phyloP scores from a whole-genome alignment of 37 sponge, comb jelly and placozoan species.

The Chondrosia reniformis region DNA sequence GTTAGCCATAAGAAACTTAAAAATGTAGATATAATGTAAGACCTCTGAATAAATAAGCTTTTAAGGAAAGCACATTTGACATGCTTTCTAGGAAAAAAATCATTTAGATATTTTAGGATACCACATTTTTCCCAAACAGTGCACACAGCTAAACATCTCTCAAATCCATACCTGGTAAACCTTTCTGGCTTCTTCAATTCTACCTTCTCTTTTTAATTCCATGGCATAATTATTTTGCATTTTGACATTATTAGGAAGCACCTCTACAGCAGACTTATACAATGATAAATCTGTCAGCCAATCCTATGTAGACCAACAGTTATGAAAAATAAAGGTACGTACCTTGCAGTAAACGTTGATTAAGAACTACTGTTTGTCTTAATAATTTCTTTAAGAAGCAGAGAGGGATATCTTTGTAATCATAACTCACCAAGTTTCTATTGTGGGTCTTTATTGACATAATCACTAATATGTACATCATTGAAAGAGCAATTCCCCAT shows the following conservation, averaged over 20 bases:
- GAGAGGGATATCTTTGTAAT: too few species aligned
- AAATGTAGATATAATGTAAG: too few species aligned
- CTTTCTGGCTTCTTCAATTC: slow-evolving; percentile 44
- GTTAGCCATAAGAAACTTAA: too few species aligned
- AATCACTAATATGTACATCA: slow-evolving; percentile 30
- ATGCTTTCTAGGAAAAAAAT: too few species aligned
- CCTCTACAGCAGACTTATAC: slow-evolving; percentile 74
- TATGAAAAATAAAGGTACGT: too few species aligned
- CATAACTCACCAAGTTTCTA: slow-evolving; percentile 49
- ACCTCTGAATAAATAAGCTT: too few species aligned
- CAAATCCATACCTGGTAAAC: slow-evolving; percentile 52
- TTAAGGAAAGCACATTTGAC: too few species aligned
- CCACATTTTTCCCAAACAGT: too few species aligned
- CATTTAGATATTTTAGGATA: too few species aligned
- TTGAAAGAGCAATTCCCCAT: too few species aligned
- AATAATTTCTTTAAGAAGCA: not conserved
- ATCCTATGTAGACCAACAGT: slow-evolving; percentile 46
- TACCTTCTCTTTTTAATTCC: slow-evolving; percentile 61
- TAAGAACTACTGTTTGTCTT: not conserved
- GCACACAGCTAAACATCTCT: too few species aligned
- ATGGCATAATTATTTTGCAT: slow-evolving; percentile 85
- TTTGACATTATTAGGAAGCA: slow-evolving; percentile 77
- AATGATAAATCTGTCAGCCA: slow-evolving; percentile 73
- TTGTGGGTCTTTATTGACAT: slow-evolving; percentile 48
- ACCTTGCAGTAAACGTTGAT: not conserved